Conservation (phyloP, 2,888 invertebrate species). For the Eilema caniola region DNA sequence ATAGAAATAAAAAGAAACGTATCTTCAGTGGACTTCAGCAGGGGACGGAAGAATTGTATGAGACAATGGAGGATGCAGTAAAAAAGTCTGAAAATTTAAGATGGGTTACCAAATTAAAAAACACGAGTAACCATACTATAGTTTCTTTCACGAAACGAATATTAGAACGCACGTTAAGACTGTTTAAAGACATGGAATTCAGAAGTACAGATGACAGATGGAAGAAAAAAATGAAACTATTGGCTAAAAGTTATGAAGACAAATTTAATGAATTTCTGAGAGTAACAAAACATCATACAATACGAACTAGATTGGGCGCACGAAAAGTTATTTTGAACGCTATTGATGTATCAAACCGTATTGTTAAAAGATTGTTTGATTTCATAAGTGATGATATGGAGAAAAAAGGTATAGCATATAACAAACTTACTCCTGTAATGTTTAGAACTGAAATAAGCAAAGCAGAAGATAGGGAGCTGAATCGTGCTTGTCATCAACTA, state of each 20-base stretch:
- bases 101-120: not conserved
- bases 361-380: constrained; percentile 58
- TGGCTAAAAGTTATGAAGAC: constrained; percentile 55
- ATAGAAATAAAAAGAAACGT: no score
- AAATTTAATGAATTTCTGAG: constrained; percentile 61
- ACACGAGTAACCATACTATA: constrained; percentile 50
- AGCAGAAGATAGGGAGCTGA: constrained; percentile 49
- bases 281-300: constrained; percentile 54
- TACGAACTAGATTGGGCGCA: constrained; percentile 62
- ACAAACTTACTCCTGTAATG: constrained; percentile 15
- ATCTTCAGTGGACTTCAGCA: no score
- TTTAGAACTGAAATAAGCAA: constrained; percentile 55
- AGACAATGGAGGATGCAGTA: no score
- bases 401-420: constrained; percentile 33
- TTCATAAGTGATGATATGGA: constrained; percentile 53
- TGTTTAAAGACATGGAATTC: constrained; percentile 57
- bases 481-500: constrained; percentile 59
- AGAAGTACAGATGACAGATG: constrained; percentile 42
- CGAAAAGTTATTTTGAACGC: constrained; percentile 68
- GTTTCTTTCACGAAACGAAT: constrained; percentile 59
- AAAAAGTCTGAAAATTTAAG: not conserved
- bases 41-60: no score
- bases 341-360: constrained; percentile 62
- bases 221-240: constrained; percentile 42
- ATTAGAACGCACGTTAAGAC: constrained; percentile 56